Percentiles rank a stretch among this genome's conserved stretches.
phyloP scores from a whole-genome alignment of 2,113 vertebrate genomes.

The Antechinus flavipes region DNA sequence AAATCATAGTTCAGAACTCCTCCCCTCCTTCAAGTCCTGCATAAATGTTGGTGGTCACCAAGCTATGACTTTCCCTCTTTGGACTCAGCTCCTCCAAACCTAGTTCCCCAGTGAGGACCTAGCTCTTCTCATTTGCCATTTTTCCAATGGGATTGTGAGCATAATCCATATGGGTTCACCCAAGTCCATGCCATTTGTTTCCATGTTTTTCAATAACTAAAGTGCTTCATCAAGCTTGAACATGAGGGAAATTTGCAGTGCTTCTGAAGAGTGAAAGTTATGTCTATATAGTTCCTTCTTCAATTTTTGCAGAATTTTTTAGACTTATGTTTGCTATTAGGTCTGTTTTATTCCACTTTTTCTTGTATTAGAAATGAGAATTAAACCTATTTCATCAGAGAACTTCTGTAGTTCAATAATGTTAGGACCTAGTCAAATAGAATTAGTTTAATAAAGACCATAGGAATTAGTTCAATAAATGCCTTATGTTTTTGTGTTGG shows the following conservation, averaged over 20 bases:
- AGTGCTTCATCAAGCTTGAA: not conserved
- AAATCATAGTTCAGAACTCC: not conserved
- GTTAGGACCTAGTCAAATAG: no score
- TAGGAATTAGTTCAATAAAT: constrained; percentile 34
- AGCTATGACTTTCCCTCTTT: not conserved
- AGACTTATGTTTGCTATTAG: constrained; percentile 18
- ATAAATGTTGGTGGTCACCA: not conserved
- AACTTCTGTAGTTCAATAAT: not conserved
- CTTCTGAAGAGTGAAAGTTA: not conserved
- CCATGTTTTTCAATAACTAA: not conserved
- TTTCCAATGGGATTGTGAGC: not conserved
- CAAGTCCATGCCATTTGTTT: constrained; percentile 7
- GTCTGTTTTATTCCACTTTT: constrained; percentile 23
- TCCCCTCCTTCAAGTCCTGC: not conserved
- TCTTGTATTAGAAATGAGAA: constrained; percentile 23
- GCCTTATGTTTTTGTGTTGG: not conserved
- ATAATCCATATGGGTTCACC: constrained; percentile 2
- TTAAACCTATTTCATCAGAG: constrained; percentile 30
- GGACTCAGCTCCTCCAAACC: not conserved
- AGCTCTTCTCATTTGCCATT: not conserved
- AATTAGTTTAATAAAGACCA: no score
- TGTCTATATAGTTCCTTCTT: constrained; percentile 39
- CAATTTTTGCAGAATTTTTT: constrained; percentile 11
- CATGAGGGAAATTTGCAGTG: not conserved
- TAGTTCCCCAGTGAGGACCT: not conserved